Evolutionary conservation across 2,113 vertebrate genomes (phyloP).

Genomic region (Panthera tigris): DNA sequence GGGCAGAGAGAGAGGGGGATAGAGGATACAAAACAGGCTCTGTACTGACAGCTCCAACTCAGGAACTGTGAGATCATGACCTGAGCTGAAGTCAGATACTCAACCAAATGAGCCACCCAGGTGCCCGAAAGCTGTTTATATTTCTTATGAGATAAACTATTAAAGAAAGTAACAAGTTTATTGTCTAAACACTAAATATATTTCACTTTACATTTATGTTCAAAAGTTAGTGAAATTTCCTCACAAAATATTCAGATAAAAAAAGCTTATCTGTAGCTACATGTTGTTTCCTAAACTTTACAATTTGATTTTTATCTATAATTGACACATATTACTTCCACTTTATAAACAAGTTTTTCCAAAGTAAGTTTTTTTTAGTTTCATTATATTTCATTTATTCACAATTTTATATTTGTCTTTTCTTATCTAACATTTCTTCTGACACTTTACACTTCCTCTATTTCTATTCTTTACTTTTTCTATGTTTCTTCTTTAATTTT

Average conservation of each 20-base stretch:
- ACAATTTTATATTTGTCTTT: background rate
- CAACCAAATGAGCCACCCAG: too few species aligned
- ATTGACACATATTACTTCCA: constrained; percentile 1
- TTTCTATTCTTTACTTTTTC: background rate
- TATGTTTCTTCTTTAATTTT: background rate
- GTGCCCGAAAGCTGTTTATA: background rate
- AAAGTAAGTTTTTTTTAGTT: background rate
- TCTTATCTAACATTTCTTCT: background rate
- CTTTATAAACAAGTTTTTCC: background rate
- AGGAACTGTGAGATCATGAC: too few species aligned
- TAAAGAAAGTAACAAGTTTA: background rate
- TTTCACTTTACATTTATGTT: background rate
- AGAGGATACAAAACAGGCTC: too few species aligned
- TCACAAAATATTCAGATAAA: background rate
- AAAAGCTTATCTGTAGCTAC: background rate
- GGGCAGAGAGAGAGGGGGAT: too few species aligned
- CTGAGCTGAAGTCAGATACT: too few species aligned
- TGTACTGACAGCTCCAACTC: too few species aligned
- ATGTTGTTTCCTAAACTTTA: background rate
- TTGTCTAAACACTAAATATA: background rate
- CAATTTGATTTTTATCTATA: constrained; percentile 3
- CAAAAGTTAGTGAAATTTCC: background rate
- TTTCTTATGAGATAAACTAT: background rate
- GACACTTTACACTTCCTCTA: background rate
- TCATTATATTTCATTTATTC: background rate